Evolutionary conservation across 2,888 invertebrate genomes (phyloP), one percentile per base, ranked within the genome.

Genomic region (Ennomos fuscantarius): DNA sequence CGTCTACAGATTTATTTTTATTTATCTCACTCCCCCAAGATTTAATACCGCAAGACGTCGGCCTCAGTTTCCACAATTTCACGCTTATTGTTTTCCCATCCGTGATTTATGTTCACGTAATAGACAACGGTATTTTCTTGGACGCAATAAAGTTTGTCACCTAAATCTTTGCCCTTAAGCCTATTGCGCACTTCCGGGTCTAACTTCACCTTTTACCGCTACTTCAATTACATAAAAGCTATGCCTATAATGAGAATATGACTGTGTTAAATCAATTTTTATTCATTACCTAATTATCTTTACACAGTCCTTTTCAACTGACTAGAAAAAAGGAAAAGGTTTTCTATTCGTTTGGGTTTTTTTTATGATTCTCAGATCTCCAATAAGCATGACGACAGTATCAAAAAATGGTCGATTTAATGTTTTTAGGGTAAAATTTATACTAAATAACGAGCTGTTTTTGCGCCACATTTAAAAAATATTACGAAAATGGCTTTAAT

Each of bases 51-150:
- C 68, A 82, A 89, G 85, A 88, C 85, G 86, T 85, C 88, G 84
- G 72, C 80, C 86, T 72, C 89, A 89, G 89, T 91, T 92, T 92
- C 91, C 92, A 92, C 92, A 91, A 92, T 92, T 92, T 92, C 92
- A 91, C 92, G 92, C 92, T 90, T 91, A 92, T 92, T 92, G 92
- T 92, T 92, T 92, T 91, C 91, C 91, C 91, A 91, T 92, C 92
- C 89, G 80, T 89, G 92, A 92, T 92, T 92, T 92, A 92, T 85
- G 86, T 76, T 70, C 82, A 70, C 75, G 86, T 91, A 92, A 91
- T 92, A 87, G 89, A 87, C 83, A 82, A 84, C 88, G 81, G 84
- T 89, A 89, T 89, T 87, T 24, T 87, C 87, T 87, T 81, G 86
- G 83, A 73, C 84, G 89, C 88, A 92, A 92, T 92, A 92, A 87